Evolutionary conservation across 2,113 vertebrate species (phyloP).

Genomic region (Pituophis catenifer): DNA sequence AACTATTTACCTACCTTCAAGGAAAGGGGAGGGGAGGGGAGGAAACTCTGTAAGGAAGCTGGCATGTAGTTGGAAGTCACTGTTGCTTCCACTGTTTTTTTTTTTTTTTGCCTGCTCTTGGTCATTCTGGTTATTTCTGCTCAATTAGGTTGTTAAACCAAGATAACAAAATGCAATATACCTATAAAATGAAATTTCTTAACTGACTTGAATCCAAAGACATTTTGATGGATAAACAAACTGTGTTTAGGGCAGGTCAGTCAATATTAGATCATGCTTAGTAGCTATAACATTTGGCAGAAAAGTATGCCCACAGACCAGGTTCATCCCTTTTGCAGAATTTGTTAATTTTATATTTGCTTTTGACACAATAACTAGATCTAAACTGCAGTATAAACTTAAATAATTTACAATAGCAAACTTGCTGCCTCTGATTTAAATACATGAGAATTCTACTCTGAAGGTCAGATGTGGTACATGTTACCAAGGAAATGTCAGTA

Average conservation of each 20-base stretch:
- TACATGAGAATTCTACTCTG: not conserved
- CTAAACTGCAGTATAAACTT: not conserved
- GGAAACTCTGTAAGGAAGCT: not conserved
- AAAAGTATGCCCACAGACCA: not conserved
- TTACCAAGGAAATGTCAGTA: not conserved
- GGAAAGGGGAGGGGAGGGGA: not conserved
- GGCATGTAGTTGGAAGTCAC: not conserved
- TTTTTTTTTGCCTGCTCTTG: not conserved
- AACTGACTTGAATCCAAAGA: not conserved
- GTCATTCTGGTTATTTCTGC: not conserved
- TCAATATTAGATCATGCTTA: not conserved
- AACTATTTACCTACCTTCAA: not conserved
- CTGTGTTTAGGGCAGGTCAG: not conserved
- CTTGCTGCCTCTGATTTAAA: not conserved
- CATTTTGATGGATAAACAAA: not conserved
- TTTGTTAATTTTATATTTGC: not conserved
- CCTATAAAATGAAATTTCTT: not conserved
- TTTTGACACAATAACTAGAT: not conserved
- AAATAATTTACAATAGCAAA: not conserved
- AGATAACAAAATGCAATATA: not conserved
- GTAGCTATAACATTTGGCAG: not conserved
- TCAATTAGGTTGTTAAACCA: not conserved
- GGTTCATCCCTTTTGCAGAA: not conserved
- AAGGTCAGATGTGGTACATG: not conserved
- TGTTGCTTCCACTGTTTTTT: not conserved